Conservation (phyloP, 2,113 vertebrate genomes). For the Aix galericulata region DNA sequence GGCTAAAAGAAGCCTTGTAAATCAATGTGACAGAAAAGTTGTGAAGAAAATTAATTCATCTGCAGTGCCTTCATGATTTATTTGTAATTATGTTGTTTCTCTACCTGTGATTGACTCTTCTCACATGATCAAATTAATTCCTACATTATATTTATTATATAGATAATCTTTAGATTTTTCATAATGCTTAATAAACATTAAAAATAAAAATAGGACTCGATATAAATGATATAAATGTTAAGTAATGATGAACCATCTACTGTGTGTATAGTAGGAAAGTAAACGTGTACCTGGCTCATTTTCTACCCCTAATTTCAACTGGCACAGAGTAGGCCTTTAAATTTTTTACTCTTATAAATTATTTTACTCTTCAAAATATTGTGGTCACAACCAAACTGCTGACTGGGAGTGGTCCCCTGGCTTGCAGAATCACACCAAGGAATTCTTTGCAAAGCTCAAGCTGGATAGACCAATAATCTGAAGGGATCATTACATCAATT, state of each 20-base stretch:
- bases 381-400: background rate
- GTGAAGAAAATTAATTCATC: conserved; percentile 5
- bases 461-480: background rate
- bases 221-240: background rate
- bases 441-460: background rate
- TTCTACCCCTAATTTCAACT: background rate
- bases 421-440: fast-evolving
- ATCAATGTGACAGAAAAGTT: conserved; percentile 14
- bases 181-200: too few species aligned
- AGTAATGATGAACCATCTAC: background rate
- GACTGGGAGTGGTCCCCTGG: background rate
- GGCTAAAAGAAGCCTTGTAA: conserved; percentile 4
- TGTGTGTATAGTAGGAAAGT: background rate
- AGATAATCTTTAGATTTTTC: background rate
- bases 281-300: background rate
- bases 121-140: background rate
- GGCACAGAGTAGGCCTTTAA: background rate
- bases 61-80: background rate
- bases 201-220: background rate
- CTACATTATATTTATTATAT: background rate
- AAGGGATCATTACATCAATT: background rate
- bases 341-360: background rate
- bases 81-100: background rate
- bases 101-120: background rate
- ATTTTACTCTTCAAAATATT: background rate